A percentile compares a stretch with the other conserved stretches of the same genome.
phyloP scores from a whole-genome alignment of 2,888 invertebrate genomes.

The Polymixis flavicincta region DNA sequence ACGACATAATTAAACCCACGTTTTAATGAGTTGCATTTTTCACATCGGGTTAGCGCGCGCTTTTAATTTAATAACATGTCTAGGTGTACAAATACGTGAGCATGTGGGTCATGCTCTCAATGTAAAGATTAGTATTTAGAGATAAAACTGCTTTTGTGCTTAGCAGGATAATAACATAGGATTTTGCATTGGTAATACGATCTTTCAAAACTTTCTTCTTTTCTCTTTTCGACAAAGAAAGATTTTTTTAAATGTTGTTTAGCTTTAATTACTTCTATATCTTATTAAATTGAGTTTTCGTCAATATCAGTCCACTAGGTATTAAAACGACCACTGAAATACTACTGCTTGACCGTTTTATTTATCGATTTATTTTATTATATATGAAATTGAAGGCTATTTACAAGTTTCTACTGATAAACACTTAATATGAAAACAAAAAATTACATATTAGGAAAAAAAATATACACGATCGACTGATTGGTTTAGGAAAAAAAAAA shows the following conservation, averaged over 20 bases:
- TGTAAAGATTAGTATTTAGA: conserved; percentile 34
- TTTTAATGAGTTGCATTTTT: conserved; percentile 70
- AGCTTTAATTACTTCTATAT: too few species aligned
- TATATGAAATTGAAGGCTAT: too few species aligned
- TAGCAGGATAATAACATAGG: conserved; percentile 4
- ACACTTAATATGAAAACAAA: too few species aligned
- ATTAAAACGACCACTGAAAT: background rate
- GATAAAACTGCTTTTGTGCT: conserved; percentile 29
- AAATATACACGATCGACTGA: too few species aligned
- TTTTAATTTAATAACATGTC: conserved; percentile 61
- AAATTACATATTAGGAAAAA: too few species aligned
- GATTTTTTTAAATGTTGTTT: background rate
- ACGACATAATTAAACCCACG: conserved; percentile 66
- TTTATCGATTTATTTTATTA: too few species aligned
- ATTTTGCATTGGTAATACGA: background rate
- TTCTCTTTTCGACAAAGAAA: background rate
- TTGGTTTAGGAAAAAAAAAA: background rate
- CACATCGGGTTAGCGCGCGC: conserved; percentile 44
- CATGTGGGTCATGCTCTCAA: conserved; percentile 31
- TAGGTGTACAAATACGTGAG: conserved; percentile 33
- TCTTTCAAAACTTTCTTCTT: background rate
- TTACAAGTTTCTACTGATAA: too few species aligned
- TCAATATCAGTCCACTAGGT: background rate
- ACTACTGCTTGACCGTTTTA: background rate
- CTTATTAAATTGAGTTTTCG: background rate